These are phyloP conservation scores for Epinephelus cyanopodus DNA, from an alignment of 2,113 vertebrate genomes.

Conservation along the genomic window DNA sequence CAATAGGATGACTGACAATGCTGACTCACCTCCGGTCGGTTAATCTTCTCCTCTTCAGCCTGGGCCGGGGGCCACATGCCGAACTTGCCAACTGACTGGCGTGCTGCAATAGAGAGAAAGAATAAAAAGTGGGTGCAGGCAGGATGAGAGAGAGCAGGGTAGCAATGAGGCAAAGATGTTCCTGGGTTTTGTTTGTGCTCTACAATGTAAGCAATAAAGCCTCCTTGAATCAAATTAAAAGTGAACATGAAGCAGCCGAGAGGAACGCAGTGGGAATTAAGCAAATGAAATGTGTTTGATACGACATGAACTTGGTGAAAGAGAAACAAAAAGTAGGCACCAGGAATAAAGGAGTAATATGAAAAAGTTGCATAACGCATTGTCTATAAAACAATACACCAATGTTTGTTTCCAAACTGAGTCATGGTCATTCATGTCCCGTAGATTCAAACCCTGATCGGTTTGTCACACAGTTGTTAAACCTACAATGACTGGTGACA, in stretches of 20 bases:
- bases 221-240: slow-evolving; percentile 42
- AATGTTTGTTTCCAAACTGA: slow-evolving; percentile 29
- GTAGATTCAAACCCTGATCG: slow-evolving; percentile 42
- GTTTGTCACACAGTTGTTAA: slow-evolving; percentile 16
- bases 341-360: background rate
- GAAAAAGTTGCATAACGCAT: slow-evolving; percentile 21
- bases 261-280: background rate
- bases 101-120: slow-evolving; percentile 75
- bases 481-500: background rate
- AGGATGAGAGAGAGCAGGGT: background rate
- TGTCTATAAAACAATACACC: slow-evolving; percentile 4
- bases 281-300: background rate
- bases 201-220: slow-evolving; percentile 9
- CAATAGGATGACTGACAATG: background rate
- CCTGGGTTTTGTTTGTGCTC: slow-evolving; percentile 30
- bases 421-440: slow-evolving; percentile 22
- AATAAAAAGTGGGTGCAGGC: slow-evolving; percentile 1
- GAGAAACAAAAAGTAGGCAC: background rate
- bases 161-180: slow-evolving; percentile 12
- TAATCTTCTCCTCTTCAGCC: slow-evolving; percentile 42
- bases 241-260: background rate
- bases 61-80: slow-evolving; percentile 85
- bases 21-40: slow-evolving; percentile 70
- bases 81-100: slow-evolving; percentile 82
- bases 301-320: background rate